Evolutionary conservation across 53 echinoderm and acorn worm genomes (phyloP).

Genomic region (Arbacia lixula): DNA sequence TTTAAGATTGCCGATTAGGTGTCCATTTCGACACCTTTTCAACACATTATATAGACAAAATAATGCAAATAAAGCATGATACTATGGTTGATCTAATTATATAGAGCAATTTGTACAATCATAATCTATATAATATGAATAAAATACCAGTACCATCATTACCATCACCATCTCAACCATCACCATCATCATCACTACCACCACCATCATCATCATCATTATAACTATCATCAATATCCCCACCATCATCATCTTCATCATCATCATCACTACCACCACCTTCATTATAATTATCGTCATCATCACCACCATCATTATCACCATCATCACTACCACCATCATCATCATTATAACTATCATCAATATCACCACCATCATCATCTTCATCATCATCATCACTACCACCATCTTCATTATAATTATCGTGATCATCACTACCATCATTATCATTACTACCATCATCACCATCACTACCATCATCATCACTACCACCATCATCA

Average conservation of each 20-base stretch:
- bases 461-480: not conserved
- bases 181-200: too few relatives aligned
- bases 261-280: slow-evolving; percentile 64
- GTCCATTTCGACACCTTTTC: too few relatives aligned
- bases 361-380: not conserved
- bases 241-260: slow-evolving; percentile 82
- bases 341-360: not conserved
- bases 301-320: not conserved
- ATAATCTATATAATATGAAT: too few relatives aligned
- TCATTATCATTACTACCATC: not conserved
- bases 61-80: too few relatives aligned
- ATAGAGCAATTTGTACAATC: too few relatives aligned
- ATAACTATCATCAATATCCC: too few relatives aligned
- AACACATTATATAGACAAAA: too few relatives aligned
- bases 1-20: too few relatives aligned
- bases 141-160: too few relatives aligned
- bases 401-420: not conserved
- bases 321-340: not conserved
- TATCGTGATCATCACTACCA: not conserved
- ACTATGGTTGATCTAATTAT: too few relatives aligned
- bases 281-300: not conserved
- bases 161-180: too few relatives aligned
- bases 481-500: not conserved
- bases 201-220: too few relatives aligned
- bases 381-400: not conserved